These are phyloP conservation scores for Charaxes varanes DNA, from an alignment of 1,140 invertebrate species.

Conservation along the genomic window DNA sequence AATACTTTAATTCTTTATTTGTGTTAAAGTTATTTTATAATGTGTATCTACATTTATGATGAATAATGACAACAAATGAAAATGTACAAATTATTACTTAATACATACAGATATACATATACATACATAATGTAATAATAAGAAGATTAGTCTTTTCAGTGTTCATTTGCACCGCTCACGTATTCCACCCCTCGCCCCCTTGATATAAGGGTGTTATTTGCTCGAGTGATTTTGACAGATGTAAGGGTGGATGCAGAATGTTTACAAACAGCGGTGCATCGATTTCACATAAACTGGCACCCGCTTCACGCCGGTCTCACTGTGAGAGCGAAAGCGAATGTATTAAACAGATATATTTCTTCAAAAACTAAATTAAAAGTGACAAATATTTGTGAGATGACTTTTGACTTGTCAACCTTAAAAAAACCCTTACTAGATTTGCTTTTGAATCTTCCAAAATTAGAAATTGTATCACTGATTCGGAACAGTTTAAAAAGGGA, in stretches of 20 bases:
- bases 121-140: constrained; percentile 12
- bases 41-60: too few species aligned
- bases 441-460: too few species aligned
- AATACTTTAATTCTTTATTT: too few species aligned
- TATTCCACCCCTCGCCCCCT: not conserved
- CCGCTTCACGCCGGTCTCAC: constrained; percentile 7
- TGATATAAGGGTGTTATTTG: constrained; percentile 20
- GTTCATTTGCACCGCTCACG: not conserved
- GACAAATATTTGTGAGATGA: not conserved
- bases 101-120: not conserved
- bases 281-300: constrained; percentile 68
- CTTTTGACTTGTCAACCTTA: not conserved
- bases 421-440: too few species aligned
- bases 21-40: too few species aligned
- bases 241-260: constrained; percentile 36
- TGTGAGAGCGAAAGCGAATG: constrained; percentile 6
- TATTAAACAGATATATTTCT: not conserved
- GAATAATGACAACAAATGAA: too few species aligned
- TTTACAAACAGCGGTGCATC: constrained; percentile 68
- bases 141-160: constrained; percentile 21
- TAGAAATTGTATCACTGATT: too few species aligned
- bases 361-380: not conserved
- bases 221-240: constrained; percentile 29
- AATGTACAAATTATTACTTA: too few species aligned
- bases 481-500: too few species aligned